Conservation (phyloP, 2,797 vertebrate genomes). For the Propithecus perrieri region DNA sequence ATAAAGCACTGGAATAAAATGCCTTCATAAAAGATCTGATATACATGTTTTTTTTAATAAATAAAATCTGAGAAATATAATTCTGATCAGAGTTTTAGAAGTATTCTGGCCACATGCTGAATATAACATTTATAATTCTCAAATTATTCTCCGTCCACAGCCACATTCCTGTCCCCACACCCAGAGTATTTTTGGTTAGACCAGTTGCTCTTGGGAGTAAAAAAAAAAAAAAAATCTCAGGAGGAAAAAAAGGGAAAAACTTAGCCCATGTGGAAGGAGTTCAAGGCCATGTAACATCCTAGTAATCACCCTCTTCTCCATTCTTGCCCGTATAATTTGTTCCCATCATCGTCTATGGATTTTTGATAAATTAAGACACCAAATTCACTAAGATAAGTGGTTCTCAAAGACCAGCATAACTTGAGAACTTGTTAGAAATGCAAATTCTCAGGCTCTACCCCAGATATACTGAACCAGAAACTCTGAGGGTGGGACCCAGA, state of each 20-base stretch:
- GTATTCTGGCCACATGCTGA: neutral
- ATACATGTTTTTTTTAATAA: neutral
- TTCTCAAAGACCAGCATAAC: neutral
- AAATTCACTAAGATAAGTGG: neutral
- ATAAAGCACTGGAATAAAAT: neutral
- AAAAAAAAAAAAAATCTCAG: neutral
- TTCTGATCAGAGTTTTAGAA: neutral
- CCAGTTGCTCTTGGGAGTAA: neutral
- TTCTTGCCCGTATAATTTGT: neutral
- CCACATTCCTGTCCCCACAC: neutral
- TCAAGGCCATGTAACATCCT: neutral
- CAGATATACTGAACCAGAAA: neutral
- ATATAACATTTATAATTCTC: neutral
- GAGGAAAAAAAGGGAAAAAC: neutral
- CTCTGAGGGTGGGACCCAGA: neutral
- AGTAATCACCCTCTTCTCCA: neutral
- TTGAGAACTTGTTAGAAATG: neutral
- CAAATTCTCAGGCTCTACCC: neutral
- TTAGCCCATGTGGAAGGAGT: neutral
- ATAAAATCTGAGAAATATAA: conserved; percentile 18
- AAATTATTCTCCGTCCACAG: neutral
- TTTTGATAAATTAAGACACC: neutral
- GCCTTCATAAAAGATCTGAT: neutral
- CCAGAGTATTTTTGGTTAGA: neutral
- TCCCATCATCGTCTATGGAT: neutral